Evolutionary conservation across 2,888 invertebrate species (phyloP), one percentile per base, ranked within the genome.

Genomic region (Eutolmus rufibarbis): DNA sequence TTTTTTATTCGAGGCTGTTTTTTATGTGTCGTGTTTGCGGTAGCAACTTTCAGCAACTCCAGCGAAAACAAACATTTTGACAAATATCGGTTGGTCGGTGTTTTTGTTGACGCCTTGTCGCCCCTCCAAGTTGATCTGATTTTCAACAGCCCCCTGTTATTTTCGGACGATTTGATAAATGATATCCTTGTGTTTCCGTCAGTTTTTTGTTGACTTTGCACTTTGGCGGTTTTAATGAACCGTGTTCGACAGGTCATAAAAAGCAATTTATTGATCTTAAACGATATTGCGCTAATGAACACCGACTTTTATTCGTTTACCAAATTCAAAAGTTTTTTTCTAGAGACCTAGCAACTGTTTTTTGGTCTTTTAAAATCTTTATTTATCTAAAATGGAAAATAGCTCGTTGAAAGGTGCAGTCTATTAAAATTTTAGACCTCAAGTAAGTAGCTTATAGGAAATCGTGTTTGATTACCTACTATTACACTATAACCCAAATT

Each of bases 11-110:
- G 28, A 12, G 28, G 28, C 19, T 28, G 66, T 66, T 66, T 66
- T 78, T 79, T 79, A 4, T 43, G 40, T 79, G 19, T 79, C 37
- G 8, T 51, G 28, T 34, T 66, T 82, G 28, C 28, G 74, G 85
- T 40, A n/a, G 74, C 37, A 66, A 74, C 74, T 85, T 85, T 85
- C 85, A 85, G 85, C 85, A 85, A 74, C 74, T 85, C 31, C 85
- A 74, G 66, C 46, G 74, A 74, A 85, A 85, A 85, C 74, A 85
- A 85, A 85, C 85, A 85, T 74, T 85, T 74, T 85, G 85, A 85
- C 85, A 85, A 85, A 85, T 74, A 74, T 74, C 46, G 82, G 82
- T 82, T 31, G 34, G n/a, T 37, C 37, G 76, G 8, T n/a, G 37
- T 76, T 82, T 82, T 82, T 82, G 56, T 66, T 57, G 34, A 43